A percentile compares a stretch with the other conserved stretches of the same genome.
Conservation (phyloP, 2,113 vertebrate genomes). For the Rhipidura dahli region DNA sequence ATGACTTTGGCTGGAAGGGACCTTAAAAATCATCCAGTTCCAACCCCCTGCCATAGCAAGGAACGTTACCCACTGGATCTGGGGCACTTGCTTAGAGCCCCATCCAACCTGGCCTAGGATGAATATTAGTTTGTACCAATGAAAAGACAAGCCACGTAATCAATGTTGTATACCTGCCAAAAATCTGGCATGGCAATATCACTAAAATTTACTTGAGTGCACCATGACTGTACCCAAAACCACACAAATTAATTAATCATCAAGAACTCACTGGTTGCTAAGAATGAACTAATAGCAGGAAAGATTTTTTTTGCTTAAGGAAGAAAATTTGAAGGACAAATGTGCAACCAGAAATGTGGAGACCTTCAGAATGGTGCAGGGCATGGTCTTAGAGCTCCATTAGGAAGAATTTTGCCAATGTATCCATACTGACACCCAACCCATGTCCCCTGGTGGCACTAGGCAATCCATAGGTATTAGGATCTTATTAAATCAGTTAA, state of each 20-base stretch:
- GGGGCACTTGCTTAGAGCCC: background rate
- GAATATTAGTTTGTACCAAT: background rate
- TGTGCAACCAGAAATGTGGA: background rate
- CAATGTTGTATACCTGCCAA: too few species aligned
- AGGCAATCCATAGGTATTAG: background rate
- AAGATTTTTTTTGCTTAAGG: background rate
- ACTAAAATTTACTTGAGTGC: background rate
- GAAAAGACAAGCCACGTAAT: background rate
- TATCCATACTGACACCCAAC: background rate
- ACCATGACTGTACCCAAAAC: background rate
- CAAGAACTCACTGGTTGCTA: background rate
- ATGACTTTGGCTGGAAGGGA: background rate
- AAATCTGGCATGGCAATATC: background rate
- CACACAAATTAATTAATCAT: background rate
- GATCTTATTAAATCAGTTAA: background rate
- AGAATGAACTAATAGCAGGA: rapidly evolving
- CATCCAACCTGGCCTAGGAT: background rate
- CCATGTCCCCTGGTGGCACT: background rate
- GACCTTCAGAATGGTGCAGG: background rate
- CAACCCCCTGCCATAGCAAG: background rate
- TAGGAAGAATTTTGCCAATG: background rate
- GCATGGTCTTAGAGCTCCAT: background rate
- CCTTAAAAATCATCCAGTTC: background rate
- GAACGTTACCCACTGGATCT: background rate
- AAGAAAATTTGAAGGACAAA: background rate